Conservation (phyloP, 2,888 invertebrate species). For the Eupsilia transversa region DNA sequence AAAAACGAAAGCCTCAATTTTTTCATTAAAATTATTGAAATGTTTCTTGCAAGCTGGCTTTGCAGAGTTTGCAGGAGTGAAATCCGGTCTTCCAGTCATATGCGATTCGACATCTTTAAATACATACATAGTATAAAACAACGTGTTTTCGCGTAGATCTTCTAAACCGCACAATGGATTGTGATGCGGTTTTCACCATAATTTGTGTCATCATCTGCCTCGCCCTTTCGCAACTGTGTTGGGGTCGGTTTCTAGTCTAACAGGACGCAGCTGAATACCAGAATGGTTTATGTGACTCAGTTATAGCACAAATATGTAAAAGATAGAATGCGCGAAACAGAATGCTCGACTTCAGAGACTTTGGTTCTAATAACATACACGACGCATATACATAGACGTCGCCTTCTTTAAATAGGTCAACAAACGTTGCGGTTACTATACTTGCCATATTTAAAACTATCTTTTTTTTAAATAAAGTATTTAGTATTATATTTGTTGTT, state of each 20-base stretch:
- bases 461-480: too few species aligned
- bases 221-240: too few species aligned
- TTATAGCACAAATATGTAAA: neutral
- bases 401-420: conserved; percentile 50
- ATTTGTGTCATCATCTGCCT: too few species aligned
- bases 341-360: neutral
- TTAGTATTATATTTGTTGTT: too few species aligned
- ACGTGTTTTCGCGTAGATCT: neutral
- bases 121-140: neutral
- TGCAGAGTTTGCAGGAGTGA: conserved; percentile 43
- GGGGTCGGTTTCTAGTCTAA: too few species aligned
- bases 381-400: too few species aligned
- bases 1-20: neutral
- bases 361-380: neutral
- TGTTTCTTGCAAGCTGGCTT: neutral
- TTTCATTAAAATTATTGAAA: neutral
- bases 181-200: neutral
- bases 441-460: too few species aligned
- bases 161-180: neutral
- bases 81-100: conserved; percentile 62
- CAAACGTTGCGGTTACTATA: conserved; percentile 50
- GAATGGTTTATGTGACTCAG: too few species aligned
- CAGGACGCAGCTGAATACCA: too few species aligned
- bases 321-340: neutral
- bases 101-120: neutral